Percentiles rank a stretch among this genome's conserved stretches.
phyloP scores from a whole-genome alignment of 2,888 invertebrate species.

The Papilio elwesi region DNA sequence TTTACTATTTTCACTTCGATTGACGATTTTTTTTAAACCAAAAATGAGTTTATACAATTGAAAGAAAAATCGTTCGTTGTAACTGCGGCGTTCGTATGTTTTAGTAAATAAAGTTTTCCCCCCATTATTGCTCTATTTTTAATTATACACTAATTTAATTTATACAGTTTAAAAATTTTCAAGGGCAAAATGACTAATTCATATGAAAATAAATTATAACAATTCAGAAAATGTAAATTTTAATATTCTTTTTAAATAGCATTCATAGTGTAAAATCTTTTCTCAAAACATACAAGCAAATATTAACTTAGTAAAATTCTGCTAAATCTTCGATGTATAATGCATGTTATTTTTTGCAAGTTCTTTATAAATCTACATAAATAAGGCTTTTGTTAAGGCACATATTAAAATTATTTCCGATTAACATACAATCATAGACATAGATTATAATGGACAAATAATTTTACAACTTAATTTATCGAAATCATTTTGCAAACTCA shows the following conservation, averaged over 20 bases:
- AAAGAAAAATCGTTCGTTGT: slow-evolving; percentile 28
- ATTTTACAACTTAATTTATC: slow-evolving; percentile 12
- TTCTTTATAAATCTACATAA: slow-evolving; percentile 19
- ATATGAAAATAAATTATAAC: slow-evolving; percentile 17
- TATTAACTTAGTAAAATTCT: slow-evolving; percentile 28
- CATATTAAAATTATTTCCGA: slow-evolving; percentile 22
- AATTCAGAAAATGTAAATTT: slow-evolving; percentile 17
- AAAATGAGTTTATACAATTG: slow-evolving; percentile 34
- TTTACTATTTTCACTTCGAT: slow-evolving; percentile 52
- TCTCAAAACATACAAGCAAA: slow-evolving; percentile 16
- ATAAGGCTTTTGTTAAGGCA: slow-evolving; percentile 32
- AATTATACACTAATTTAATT: not conserved
- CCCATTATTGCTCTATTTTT: not conserved
- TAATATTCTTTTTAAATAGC: not conserved
- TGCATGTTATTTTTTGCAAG: not conserved
- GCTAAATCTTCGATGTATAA: slow-evolving; percentile 38
- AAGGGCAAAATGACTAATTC: slow-evolving; percentile 33
- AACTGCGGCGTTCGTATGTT: slow-evolving; percentile 33
- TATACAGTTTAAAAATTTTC: slow-evolving; percentile 25
- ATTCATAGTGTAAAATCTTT: slow-evolving; percentile 5
- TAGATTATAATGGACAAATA: not conserved
- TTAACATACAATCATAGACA: slow-evolving; percentile 16
- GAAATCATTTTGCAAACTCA: slow-evolving; percentile 34
- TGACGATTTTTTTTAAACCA: slow-evolving; percentile 41
- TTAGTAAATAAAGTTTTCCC: slow-evolving; percentile 16